Conservation (phyloP, 2,888 invertebrate genomes). For the Thera obeliscata region DNA sequence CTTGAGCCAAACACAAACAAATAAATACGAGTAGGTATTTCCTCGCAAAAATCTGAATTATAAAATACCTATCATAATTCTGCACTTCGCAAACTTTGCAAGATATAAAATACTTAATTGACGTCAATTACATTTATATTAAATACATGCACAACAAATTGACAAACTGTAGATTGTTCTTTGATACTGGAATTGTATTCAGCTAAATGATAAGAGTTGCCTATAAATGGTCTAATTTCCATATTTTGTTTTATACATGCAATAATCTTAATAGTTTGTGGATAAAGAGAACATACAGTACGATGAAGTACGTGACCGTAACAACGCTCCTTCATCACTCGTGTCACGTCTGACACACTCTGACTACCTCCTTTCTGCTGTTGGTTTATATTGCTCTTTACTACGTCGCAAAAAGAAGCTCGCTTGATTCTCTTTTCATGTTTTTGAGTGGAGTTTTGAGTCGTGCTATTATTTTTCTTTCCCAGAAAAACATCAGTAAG, state of each 20-base stretch:
- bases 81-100: no score
- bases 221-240: not conserved
- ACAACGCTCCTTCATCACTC: conserved; percentile 58
- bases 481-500: not conserved
- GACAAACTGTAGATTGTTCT: not conserved
- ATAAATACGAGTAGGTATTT: no score
- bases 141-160: no score
- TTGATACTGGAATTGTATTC: not conserved
- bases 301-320: conserved; percentile 43
- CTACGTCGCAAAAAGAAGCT: conserved; percentile 3
- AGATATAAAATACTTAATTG: no score
- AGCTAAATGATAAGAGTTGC: not conserved
- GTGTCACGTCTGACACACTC: conserved; percentile 75
- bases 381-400: conserved; percentile 48
- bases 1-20: not conserved
- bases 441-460: not conserved
- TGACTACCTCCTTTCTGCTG: conserved; percentile 60
- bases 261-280: conserved; percentile 25
- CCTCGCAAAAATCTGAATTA: no score
- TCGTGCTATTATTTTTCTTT: not conserved
- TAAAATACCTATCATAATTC: no score
- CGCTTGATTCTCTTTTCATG: not conserved
- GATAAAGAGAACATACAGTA: conserved; percentile 42
- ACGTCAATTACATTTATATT: no score
- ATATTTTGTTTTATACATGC: conserved; percentile 1